These are phyloP conservation scores for Porites rus DNA, from an alignment of 92 coral and sea anemone genomes.

Conservation along the genomic window DNA sequence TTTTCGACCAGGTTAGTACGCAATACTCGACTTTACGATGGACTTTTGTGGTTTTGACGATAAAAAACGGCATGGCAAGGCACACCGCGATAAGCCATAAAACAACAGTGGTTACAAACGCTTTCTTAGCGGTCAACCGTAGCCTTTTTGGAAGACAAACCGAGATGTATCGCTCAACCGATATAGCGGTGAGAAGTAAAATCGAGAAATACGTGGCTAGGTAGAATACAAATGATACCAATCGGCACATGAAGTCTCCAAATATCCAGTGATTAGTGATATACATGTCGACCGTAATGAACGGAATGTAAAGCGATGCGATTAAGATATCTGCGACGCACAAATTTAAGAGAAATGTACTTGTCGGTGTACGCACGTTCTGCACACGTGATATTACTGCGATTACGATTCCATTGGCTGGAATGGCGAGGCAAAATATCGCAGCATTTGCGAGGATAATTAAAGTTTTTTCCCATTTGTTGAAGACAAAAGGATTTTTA, in stretches of 20 bases:
- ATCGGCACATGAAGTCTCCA: slow-evolving; percentile 75
- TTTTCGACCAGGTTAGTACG: slow-evolving; percentile 49
- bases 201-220: slow-evolving; percentile 76
- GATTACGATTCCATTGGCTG: slow-evolving; percentile 78
- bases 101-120: slow-evolving; percentile 32
- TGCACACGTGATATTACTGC: slow-evolving; percentile 73
- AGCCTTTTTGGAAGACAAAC: slow-evolving; percentile 72
- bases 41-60: slow-evolving; percentile 16
- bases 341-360: slow-evolving; percentile 73
- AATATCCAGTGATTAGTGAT: slow-evolving; percentile 75
- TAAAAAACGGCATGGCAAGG: slow-evolving; percentile 67
- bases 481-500: not conserved
- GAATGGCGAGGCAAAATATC: slow-evolving; percentile 70
- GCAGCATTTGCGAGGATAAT: slow-evolving; percentile 53
- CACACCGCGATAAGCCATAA: slow-evolving; percentile 71
- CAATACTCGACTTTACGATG: slow-evolving; percentile 29
- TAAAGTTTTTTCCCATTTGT: slow-evolving; percentile 51
- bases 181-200: slow-evolving; percentile 74
- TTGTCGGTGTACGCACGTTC: slow-evolving; percentile 86
- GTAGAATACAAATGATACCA: slow-evolving; percentile 68
- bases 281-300: slow-evolving; percentile 70
- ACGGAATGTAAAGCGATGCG: slow-evolving; percentile 78
- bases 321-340: slow-evolving; percentile 84
- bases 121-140: slow-evolving; percentile 55
- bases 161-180: slow-evolving; percentile 78